Percentiles rank a stretch among this genome's conserved stretches.
Evolutionary conservation across 2,113 vertebrate species (phyloP).

Genomic region (Thermophis baileyi): DNA sequence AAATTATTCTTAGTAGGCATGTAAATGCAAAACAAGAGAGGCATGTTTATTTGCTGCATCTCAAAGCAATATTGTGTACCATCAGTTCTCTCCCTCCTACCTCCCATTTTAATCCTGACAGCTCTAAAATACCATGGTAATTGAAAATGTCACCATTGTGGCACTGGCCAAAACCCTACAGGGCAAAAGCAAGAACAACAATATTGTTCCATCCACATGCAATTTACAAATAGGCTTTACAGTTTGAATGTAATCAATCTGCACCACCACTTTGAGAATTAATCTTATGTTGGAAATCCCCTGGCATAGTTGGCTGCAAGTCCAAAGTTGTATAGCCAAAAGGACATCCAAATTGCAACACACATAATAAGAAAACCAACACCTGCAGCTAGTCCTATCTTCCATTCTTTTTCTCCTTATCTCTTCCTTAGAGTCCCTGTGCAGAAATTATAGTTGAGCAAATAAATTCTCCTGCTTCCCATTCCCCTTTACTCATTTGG

Average conservation of each 20-base stretch:
- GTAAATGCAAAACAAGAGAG: conserved; percentile 15
- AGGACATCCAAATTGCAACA: not conserved
- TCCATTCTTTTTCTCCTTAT: not conserved
- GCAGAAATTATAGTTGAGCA: not conserved
- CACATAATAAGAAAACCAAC: not conserved
- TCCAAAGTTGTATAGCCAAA: not conserved
- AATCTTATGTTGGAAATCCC: not conserved
- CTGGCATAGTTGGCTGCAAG: not conserved
- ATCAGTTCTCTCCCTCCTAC: conserved; percentile 4
- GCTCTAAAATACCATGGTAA: conserved; percentile 25
- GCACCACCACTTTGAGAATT: not conserved
- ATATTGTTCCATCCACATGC: not conserved
- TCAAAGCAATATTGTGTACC: conserved; percentile 14
- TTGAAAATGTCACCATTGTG: conserved; percentile 31
- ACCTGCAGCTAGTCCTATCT: not conserved
- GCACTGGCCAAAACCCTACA: not conserved
- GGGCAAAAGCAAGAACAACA: conserved; percentile 14
- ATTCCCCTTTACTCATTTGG: not conserved
- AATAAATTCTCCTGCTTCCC: not conserved
- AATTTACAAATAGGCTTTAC: conserved; percentile 3
- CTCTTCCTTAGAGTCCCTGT: not conserved
- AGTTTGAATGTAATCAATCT: conserved; percentile 32
- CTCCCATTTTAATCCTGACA: conserved; percentile 4
- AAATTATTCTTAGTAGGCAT: conserved; percentile 15
- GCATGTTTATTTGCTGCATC: conserved; percentile 42